Percentiles rank a stretch among this genome's conserved stretches.
These are phyloP conservation scores for Zeus faber DNA, from an alignment of 2,113 vertebrate species.

Conservation along the genomic window DNA sequence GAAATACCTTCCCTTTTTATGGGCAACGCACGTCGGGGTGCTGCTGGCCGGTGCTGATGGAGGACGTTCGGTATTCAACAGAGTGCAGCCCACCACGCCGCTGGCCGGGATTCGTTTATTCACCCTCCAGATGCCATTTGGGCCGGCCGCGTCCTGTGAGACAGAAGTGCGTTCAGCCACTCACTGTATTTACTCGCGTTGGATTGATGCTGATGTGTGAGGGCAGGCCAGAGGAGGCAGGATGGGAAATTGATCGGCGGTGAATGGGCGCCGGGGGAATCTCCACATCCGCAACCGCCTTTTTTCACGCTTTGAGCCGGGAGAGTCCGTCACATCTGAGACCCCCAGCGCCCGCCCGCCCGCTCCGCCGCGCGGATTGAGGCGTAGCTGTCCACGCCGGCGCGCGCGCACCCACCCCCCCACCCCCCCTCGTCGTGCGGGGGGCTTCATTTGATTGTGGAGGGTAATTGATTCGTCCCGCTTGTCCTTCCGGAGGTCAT, in stretches of 20 bases:
- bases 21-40: slow-evolving; percentile 9
- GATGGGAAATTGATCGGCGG: slow-evolving; percentile 69
- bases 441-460: slow-evolving; percentile 31
- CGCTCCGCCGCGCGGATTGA: slow-evolving; percentile 46
- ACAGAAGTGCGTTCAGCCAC: slow-evolving; percentile 68
- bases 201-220: slow-evolving; percentile 62
- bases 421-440: too few relatives aligned
- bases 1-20: slow-evolving; percentile 32
- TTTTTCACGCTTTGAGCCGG: slow-evolving; percentile 53
- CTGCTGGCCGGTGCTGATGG: neutral
- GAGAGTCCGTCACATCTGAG: slow-evolving; percentile 52
- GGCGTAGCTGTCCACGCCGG: slow-evolving; percentile 25
- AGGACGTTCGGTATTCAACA: slow-evolving; percentile 30
- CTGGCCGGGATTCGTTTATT: slow-evolving; percentile 58
- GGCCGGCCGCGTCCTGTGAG: slow-evolving; percentile 46
- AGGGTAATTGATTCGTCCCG: slow-evolving; percentile 31
- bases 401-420: too few relatives aligned
- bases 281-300: slow-evolving; percentile 52
- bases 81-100: neutral
- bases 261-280: slow-evolving; percentile 65
- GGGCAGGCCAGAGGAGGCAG: slow-evolving; percentile 52
- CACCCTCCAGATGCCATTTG: slow-evolving; percentile 50
- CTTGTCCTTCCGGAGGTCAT: slow-evolving; percentile 24
- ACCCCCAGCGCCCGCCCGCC: slow-evolving; percentile 25
- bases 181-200: slow-evolving; percentile 63